Percentiles rank a stretch among this genome's conserved stretches.
These are phyloP conservation scores for Nothoprocta perdicaria DNA, from an alignment of 2,113 vertebrate species.

Conservation along the genomic window DNA sequence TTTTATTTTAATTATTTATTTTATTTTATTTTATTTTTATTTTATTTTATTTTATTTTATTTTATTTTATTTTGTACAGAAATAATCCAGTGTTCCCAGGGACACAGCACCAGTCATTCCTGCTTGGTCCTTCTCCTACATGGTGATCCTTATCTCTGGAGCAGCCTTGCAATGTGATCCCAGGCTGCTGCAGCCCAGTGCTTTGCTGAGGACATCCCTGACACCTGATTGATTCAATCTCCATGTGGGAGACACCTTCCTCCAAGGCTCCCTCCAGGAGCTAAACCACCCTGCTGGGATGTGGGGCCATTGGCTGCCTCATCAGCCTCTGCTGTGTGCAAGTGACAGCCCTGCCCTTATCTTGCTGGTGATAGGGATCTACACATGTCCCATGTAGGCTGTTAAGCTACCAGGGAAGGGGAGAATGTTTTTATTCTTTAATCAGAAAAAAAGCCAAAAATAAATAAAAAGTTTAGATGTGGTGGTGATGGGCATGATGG, in stretches of 20 bases:
- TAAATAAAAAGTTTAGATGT: not conserved
- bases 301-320: not conserved
- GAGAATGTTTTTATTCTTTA: not conserved
- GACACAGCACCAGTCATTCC: rapidly evolving
- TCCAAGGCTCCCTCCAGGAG: rapidly evolving
- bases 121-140: not conserved
- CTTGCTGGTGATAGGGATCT: not conserved
- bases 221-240: constrained; percentile 13
- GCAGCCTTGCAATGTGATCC: constrained; percentile 9
- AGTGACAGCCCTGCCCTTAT: not conserved
- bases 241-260: not conserved
- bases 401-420: not conserved
- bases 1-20: too few relatives aligned
- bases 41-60: too few relatives aligned
- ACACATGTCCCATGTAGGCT: rapidly evolving
- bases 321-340: not conserved
- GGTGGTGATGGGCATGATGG: not conserved
- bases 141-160: not conserved
- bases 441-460: not conserved
- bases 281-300: not conserved
- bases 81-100: not conserved
- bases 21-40: too few relatives aligned
- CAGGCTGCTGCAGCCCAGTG: not conserved
- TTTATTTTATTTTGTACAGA: too few relatives aligned
- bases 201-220: not conserved